These are phyloP conservation scores for Planococcus citri DNA, from an alignment of 1,140 invertebrate species.

Conservation along the genomic window DNA sequence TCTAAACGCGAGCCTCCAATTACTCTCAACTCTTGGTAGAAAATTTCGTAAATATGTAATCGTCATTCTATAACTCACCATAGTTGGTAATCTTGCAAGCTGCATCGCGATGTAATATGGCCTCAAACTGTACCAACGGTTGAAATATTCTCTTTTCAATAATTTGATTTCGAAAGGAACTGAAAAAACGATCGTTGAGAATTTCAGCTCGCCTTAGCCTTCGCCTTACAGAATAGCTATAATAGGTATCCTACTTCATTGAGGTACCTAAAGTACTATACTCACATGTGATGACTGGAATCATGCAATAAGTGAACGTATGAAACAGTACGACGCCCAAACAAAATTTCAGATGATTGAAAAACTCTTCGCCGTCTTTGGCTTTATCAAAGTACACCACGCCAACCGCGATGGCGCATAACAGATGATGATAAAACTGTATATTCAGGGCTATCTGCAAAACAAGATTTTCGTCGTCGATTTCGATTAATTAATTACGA, in stretches of 20 bases:
- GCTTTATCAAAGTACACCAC: slow-evolving; percentile 45
- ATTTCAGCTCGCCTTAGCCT: background rate
- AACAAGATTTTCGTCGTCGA: background rate
- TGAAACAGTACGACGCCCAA: slow-evolving; percentile 49
- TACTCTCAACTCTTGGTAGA: no score
- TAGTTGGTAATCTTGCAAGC: slow-evolving; percentile 47
- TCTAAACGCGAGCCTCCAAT: no score
- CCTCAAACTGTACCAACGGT: slow-evolving; percentile 66
- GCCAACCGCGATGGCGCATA: slow-evolving; percentile 43
- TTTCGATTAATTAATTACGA: background rate
- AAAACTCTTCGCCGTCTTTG: slow-evolving; percentile 48
- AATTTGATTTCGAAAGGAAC: slow-evolving; percentile 67
- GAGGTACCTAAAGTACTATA: slow-evolving; percentile 15
- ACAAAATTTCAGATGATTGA: slow-evolving; percentile 51
- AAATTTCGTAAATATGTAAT: no score
- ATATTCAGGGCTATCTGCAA: slow-evolving; percentile 39
- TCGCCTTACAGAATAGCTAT: no score
- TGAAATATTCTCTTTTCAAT: slow-evolving; percentile 66
- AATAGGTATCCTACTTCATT: background rate
- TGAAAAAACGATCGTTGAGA: slow-evolving; percentile 32
- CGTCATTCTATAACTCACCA: slow-evolving; percentile 29
- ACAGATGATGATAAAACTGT: slow-evolving; percentile 44
- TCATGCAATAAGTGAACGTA: slow-evolving; percentile 50
- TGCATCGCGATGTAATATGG: slow-evolving; percentile 67
- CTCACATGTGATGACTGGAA: slow-evolving; percentile 38